Evolutionary conservation across 2,888 invertebrate genomes (phyloP).

Genomic region (Teleogryllus oceanicus): DNA sequence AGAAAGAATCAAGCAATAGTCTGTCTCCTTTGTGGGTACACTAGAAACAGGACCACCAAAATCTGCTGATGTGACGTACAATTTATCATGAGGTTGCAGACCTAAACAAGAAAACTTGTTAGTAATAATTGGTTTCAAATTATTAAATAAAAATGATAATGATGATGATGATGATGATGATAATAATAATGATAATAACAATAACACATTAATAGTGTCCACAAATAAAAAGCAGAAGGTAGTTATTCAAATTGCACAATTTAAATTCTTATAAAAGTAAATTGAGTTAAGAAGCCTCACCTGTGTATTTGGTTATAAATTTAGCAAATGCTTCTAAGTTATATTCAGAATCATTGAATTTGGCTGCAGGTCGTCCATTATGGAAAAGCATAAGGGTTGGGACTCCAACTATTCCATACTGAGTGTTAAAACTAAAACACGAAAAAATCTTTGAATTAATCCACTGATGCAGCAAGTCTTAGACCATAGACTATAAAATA

Average conservation of each 20-base stretch:
- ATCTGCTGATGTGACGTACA: constrained; percentile 69
- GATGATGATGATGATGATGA: too few relatives aligned
- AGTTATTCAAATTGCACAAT: too few relatives aligned
- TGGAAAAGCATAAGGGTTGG: constrained; percentile 87
- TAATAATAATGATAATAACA: too few relatives aligned
- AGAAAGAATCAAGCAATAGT: constrained; percentile 75
- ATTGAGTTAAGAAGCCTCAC: constrained; percentile 39
- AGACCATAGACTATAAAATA: too few relatives aligned
- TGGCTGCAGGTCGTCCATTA: constrained; percentile 79
- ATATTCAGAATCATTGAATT: constrained; percentile 78
- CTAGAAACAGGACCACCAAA: constrained; percentile 78
- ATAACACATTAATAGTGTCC: too few relatives aligned
- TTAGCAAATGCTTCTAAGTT: constrained; percentile 73
- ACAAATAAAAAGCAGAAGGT: too few relatives aligned
- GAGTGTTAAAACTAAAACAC: constrained; percentile 69
- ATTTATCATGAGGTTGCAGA: constrained; percentile 58
- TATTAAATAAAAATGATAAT: too few relatives aligned
- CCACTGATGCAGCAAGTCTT: too few relatives aligned
- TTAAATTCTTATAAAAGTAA: not conserved
- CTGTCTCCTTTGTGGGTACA: constrained; percentile 70
- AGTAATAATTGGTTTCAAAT: too few relatives aligned
- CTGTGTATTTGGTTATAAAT: constrained; percentile 73
- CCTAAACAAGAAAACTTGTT: constrained; percentile 46
- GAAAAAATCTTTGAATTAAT: too few relatives aligned
- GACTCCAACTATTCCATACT: constrained; percentile 86